Evolutionary conservation across 2,797 vertebrate genomes (phyloP), one percentile per base, ranked within the genome.

Genomic region (Paratrypauchen microcephalus): DNA sequence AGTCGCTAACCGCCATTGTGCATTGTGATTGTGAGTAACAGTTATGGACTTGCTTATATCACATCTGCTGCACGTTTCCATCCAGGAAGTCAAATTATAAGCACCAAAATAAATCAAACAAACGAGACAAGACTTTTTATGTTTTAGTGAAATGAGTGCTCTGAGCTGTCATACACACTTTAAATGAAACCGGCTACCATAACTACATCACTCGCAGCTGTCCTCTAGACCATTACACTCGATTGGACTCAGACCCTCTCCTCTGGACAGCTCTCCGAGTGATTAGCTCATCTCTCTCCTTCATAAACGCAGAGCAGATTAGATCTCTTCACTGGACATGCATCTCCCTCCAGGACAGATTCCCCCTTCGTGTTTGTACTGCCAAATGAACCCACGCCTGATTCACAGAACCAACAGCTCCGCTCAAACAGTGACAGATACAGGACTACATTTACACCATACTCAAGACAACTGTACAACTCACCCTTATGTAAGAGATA

Each of bases 311-410:
- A 21, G 3, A 3, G 26, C 15, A 11, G 19, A 68, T 65, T 79
- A 63, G 74, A 78, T 45, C 28, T 56, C 66, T 71, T 48, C 26
- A 18, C 50, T 9, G 21, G 61, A 72, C 32, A 11, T 7, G 36
- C 26, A 18, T 16, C 36, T 63, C 71, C 39, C 75, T 77, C 32
- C 8, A 30, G 70, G 68, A 28, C 30, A 36, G 52, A 47, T 76
- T 74, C 73, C 48, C 61, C 75, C 73, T 79, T 72, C 8, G 16
- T 71, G 59, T 67, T 56, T 57, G 57, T 58, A 24, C 32, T 63
- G 60, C 74, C 75, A 66, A 72, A 70, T 81, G 76, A 36, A 81
- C 76, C 80, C 2, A 70, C 71, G 77, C 69, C 65, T 75, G 69
- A 69, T 75, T 82, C 32, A 32, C 30, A 32, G 30, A 4, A 30